Conservation (phyloP, 2,113 vertebrate species). For the Athene cunicularia region DNA sequence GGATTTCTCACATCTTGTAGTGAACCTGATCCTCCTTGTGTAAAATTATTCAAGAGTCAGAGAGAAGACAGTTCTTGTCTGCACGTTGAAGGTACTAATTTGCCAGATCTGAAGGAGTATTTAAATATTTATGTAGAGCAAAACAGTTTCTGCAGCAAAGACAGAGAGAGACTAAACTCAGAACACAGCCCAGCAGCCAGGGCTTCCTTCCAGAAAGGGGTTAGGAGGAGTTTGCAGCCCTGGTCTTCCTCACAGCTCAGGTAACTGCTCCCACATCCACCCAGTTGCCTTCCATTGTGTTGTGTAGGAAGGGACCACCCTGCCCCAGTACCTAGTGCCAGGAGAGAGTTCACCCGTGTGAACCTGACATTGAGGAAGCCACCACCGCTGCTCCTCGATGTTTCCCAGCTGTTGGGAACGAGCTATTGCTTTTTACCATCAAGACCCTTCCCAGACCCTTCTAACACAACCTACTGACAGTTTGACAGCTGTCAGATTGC, state of each 20-base stretch:
- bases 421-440: not conserved
- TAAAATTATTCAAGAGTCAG: not conserved
- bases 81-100: not conserved
- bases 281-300: not conserved
- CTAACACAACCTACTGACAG: not conserved
- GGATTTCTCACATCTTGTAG: not conserved
- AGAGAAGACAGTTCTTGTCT: not conserved
- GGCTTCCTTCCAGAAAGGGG: not conserved
- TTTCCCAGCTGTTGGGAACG: not conserved
- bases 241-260: not conserved
- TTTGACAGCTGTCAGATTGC: not conserved
- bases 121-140: not conserved
- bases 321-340: not conserved
- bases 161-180: not conserved
- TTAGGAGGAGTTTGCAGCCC: not conserved
- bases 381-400: not conserved
- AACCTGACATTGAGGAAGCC: not conserved
- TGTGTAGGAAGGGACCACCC: not conserved
- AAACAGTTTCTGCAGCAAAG: not conserved
- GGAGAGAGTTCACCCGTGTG: not conserved
- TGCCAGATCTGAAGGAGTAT: not conserved
- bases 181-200: not conserved
- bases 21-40: not conserved
- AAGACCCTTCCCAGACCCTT: not conserved
- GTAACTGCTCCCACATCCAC: not conserved